These are phyloP conservation scores for Caradrina clavipalpis DNA, from an alignment of 2,888 invertebrate species.

Conservation along the genomic window DNA sequence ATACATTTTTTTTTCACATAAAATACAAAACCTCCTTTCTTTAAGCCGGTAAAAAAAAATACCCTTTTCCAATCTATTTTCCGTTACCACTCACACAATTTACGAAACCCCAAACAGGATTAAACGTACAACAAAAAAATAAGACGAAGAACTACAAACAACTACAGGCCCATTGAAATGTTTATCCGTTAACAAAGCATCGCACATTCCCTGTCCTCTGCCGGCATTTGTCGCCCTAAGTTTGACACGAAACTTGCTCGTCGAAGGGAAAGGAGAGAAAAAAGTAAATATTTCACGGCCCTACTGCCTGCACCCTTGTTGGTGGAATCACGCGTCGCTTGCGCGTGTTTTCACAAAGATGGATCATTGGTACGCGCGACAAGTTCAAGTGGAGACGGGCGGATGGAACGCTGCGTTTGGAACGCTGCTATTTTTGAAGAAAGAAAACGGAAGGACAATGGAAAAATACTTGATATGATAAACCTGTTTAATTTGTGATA, in stretches of 20 bases:
- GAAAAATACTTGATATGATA: no score
- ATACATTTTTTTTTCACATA: no score
- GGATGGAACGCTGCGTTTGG: slow-evolving; percentile 53
- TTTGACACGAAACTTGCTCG: slow-evolving; percentile 81
- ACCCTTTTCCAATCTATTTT: neutral
- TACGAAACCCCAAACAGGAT: slow-evolving; percentile 35
- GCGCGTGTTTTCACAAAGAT: slow-evolving; percentile 88
- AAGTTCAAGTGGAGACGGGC: slow-evolving; percentile 67
- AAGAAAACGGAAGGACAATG: no score
- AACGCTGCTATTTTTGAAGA: neutral
- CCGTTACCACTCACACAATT: neutral
- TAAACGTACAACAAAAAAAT: slow-evolving; percentile 43
- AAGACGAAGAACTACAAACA: slow-evolving; percentile 57
- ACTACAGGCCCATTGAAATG: slow-evolving; percentile 63
- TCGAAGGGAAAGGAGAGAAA: slow-evolving; percentile 76
- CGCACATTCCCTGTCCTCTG: slow-evolving; percentile 72
- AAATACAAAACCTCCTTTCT: neutral
- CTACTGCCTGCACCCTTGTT: slow-evolving; percentile 85
- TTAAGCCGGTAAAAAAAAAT: neutral
- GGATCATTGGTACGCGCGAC: slow-evolving; percentile 84
- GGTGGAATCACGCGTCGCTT: slow-evolving; percentile 89
- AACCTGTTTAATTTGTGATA: no score
- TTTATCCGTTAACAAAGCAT: slow-evolving; percentile 73
- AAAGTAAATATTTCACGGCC: slow-evolving; percentile 87
- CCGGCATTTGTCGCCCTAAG: slow-evolving; percentile 80